Evolutionary conservation across 2,888 invertebrate species (phyloP), one percentile per base, ranked within the genome.

Genomic region (Syrphus vitripennis): DNA sequence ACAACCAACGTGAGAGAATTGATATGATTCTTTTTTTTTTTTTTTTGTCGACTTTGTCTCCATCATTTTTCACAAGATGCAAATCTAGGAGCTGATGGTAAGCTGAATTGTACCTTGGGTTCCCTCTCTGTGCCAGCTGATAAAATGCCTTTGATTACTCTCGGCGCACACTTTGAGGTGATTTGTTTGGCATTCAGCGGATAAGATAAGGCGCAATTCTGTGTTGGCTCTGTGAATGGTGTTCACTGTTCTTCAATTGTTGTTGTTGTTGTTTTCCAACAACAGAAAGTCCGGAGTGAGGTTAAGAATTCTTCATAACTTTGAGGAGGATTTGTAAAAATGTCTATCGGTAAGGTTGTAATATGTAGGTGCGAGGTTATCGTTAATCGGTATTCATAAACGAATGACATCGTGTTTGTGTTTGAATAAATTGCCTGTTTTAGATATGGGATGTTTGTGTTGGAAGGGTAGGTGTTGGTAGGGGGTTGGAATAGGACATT

Each of bases 1-100:
- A 37, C 59, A 80, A 84, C 84, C 59, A 80, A 84, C 84, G 84
- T 77, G 83, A 80, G 84, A 84, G 80, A 84, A 84, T 84, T 83
- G 83, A 80, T 83, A 83, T 59, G 65, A 57, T 57, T 34, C 16
- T 48, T 74, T 24, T 12, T 29, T 29, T 24, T 12, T 29, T 29
- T 50, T 34, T 31, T 57, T 71, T 48, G 42, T 70, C 19, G 31
- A 14, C 59, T 77, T 67, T 67, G 45, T 55, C 53, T 61, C 50
- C 63, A 34, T 72, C 50, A 69, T 72, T 72, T 70, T 78, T 69
- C 57, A 83, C 74, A 79, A 79, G 83, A 83, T 83, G 83, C 83
- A 79, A 83, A 83, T 83, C 48, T 72, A 48, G 67, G 37, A 37
- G 50, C 57, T 42, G 24, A 3, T 9, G 7, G 24, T 50, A 67